Base-by-base conservation (phyloP, 2,113 vertebrate species). In the Willisornis vidua region DNA sequence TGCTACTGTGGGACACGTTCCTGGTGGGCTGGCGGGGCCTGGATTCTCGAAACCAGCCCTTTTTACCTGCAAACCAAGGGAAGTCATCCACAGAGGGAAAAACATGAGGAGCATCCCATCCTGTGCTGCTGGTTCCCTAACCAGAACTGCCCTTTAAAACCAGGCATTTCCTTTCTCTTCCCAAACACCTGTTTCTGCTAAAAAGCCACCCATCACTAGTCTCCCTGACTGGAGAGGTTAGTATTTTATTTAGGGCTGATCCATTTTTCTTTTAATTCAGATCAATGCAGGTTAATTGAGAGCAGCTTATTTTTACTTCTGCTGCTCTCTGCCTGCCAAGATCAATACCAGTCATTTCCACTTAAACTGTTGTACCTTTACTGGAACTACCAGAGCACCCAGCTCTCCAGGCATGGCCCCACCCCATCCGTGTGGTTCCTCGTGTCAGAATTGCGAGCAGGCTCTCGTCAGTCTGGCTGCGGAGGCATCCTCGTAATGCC, bases 261-360 rank as follows among this genome's bases (percentile, higher is more conserved):
- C 94, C 85, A 96, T 95, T 92, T 90, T 91, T 93, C 95, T 97
- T 97, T 97, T 96, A 95, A 97, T 97, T 97, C 97, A 96, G 97
- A 96, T 97, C 97, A 96, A 97, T 97, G 96, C 33, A 0, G 92
- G 95, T 97, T 97, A 97, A 97, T 97, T 92, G 97, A 96, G 97
- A 97, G 93, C 92, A 75, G 90, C 90, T 97, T 97, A 96, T 97
- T 97, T 97, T 97, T 96, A 97, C 96, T 97, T 95, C 85, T 96
- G 89, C 92, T 96, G 95, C 66, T 41, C 68, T 81, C 68, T 90
- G 93, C 92, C 90, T 96, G 95, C 96, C 96, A 95, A 55, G 96
- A 97, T 97, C 97, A 73, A 97, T 97, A 97, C 52, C 95, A 96
- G 97, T 96, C 96, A 94, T 96, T 97, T 97, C 96, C 94, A 97